Conservation (phyloP, 2,888 invertebrate species). For the Heliconius ismenius region DNA sequence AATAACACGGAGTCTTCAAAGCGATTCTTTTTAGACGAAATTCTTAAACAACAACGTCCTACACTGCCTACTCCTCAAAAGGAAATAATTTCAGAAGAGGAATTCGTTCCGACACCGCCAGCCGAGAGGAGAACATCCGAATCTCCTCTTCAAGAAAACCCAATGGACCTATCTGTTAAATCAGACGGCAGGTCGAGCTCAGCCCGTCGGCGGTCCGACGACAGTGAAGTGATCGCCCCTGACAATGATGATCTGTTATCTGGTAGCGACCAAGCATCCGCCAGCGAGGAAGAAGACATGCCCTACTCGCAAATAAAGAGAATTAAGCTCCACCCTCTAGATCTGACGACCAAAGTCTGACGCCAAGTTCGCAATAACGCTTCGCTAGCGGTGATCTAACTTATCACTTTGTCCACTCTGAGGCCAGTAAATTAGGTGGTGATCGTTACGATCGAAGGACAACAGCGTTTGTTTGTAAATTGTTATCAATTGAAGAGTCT, state of each 20-base stretch:
- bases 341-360: conserved; percentile 88
- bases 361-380: conserved; percentile 51
- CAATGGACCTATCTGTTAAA: conserved; percentile 91
- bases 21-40: conserved; percentile 88
- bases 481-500: conserved; percentile 80
- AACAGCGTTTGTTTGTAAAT: conserved; percentile 63
- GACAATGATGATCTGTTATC: conserved; percentile 75
- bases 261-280: conserved; percentile 71
- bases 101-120: conserved; percentile 74
- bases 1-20: conserved; percentile 86
- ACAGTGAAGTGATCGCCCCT: conserved; percentile 75
- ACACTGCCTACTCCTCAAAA: conserved; percentile 76
- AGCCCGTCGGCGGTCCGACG: conserved; percentile 73
- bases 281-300: conserved; percentile 78
- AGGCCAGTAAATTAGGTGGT: conserved; percentile 80
- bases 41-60: conserved; percentile 86
- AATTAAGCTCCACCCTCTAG: conserved; percentile 83
- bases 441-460: conserved; percentile 68
- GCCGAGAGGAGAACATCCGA: conserved; percentile 75
- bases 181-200: conserved; percentile 82
- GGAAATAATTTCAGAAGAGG: conserved; percentile 78
- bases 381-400: conserved; percentile 53
- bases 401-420: conserved; percentile 49
- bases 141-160: conserved; percentile 86
- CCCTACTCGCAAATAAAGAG: conserved; percentile 82